phyloP scores from a whole-genome alignment of 2,888 invertebrate species.

The Bursaphelenchus okinawaensis region DNA sequence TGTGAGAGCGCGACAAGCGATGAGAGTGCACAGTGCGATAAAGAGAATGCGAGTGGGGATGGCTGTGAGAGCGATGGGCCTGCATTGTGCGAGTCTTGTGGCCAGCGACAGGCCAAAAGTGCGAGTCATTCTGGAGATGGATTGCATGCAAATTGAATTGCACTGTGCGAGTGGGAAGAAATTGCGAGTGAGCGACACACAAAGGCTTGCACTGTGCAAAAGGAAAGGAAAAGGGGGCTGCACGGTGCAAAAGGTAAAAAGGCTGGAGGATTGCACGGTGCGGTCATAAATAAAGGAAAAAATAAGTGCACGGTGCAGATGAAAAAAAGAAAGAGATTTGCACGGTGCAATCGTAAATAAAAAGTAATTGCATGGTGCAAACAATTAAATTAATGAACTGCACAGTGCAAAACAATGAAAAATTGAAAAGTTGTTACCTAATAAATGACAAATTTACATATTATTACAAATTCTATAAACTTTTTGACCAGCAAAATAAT shows the following conservation, averaged over 20 bases:
- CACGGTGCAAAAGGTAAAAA: neutral
- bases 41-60: too few relatives aligned
- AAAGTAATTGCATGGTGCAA: neutral
- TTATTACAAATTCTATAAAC: too few relatives aligned
- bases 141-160: too few relatives aligned
- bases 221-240: neutral
- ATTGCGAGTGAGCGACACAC: too few relatives aligned
- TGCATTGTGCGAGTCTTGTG: too few relatives aligned
- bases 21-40: neutral
- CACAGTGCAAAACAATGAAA: neutral
- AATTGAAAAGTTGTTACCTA: too few relatives aligned
- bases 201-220: too few relatives aligned
- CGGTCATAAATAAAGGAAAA: neutral
- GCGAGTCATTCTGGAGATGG: too few relatives aligned
- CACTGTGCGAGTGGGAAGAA: too few relatives aligned
- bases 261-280: neutral
- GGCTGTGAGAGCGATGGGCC: neutral
- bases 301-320: neutral
- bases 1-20: too few relatives aligned
- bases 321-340: neutral
- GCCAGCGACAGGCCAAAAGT: too few relatives aligned
- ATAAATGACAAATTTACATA: too few relatives aligned
- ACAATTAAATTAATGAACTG: neutral
- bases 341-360: neutral
- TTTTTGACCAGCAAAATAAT: neutral